Conservation (phyloP, 2,888 invertebrate genomes). For the Melangyna quadrimaculata region DNA sequence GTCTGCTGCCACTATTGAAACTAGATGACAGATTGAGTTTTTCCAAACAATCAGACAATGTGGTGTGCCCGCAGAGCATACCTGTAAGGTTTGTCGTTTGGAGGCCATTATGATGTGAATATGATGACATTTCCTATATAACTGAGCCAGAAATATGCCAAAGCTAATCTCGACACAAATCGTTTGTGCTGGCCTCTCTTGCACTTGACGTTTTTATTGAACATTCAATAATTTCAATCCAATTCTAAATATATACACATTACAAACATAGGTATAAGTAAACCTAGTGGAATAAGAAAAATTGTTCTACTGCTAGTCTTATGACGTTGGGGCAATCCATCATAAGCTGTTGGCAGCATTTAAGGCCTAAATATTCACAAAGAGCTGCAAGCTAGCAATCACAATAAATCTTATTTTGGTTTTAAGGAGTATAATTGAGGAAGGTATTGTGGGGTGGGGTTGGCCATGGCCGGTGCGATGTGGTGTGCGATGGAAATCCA, state of each 20-base stretch:
- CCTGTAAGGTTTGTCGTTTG: constrained; percentile 29
- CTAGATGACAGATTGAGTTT: constrained; percentile 56
- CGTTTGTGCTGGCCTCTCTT: constrained; percentile 50
- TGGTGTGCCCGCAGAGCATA: constrained; percentile 21
- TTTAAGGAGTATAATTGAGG: background rate
- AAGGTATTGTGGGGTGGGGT: background rate
- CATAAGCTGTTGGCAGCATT: constrained; percentile 58
- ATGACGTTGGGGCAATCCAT: constrained; percentile 50
- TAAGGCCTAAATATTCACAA: constrained; percentile 53
- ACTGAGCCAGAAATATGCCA: constrained; percentile 6
- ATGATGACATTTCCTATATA: constrained; percentile 36
- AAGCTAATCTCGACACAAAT: constrained; percentile 62
- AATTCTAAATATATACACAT: constrained; percentile 12
- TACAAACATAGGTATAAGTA: background rate
- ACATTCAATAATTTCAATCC: constrained; percentile 41
- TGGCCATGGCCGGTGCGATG: background rate
- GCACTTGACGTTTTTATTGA: constrained; percentile 69
- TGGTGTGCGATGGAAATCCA: constrained; percentile 10
- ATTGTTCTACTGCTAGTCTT: constrained; percentile 25
- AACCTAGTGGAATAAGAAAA: constrained; percentile 31
- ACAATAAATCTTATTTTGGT: constrained; percentile 47
- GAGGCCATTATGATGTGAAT: constrained; percentile 26
- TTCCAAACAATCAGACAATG: constrained; percentile 31
- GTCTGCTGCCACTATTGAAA: constrained; percentile 7
- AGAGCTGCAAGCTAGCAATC: constrained; percentile 39